Conservation (phyloP, 2,113 vertebrate genomes). For the Charadrius vociferus region DNA sequence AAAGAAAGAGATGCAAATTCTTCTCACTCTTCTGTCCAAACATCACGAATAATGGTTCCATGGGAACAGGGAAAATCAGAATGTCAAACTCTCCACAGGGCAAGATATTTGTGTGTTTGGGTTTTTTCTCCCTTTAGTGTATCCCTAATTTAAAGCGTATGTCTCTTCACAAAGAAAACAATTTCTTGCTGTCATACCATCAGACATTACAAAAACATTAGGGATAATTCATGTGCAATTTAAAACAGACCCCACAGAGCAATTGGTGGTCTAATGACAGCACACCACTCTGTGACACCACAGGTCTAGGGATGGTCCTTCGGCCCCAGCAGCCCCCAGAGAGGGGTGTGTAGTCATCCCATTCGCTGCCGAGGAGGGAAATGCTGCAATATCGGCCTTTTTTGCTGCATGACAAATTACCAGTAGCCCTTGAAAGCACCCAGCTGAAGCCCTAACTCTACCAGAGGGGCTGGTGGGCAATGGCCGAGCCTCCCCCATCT, state of each 20-base stretch:
- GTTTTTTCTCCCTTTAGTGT: neutral
- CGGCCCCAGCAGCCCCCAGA: neutral
- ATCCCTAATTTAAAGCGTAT: slow-evolving; percentile 1
- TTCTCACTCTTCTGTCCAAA: neutral
- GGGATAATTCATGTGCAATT: neutral
- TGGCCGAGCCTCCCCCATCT: neutral
- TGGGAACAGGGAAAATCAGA: neutral
- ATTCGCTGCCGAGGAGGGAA: fast-evolving
- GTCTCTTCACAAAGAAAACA: neutral
- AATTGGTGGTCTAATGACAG: neutral
- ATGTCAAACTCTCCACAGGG: neutral
- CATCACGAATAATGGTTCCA: neutral
- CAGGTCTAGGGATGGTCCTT: neutral
- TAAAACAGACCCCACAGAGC: neutral
- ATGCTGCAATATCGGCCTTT: neutral
- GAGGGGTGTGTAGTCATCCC: neutral
- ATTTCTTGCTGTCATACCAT: slow-evolving; percentile 9
- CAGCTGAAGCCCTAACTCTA: neutral
- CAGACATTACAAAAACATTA: neutral
- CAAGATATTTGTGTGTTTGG: neutral
- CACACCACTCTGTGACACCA: neutral
- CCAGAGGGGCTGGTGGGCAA: neutral
- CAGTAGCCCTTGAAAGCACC: neutral
- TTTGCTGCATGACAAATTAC: neutral
- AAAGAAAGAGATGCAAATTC: neutral